Percentiles rank a stretch among this genome's conserved stretches.
These are phyloP conservation scores for Pluvianellus socialis DNA, from an alignment of 2,113 vertebrate species.

Conservation along the genomic window DNA sequence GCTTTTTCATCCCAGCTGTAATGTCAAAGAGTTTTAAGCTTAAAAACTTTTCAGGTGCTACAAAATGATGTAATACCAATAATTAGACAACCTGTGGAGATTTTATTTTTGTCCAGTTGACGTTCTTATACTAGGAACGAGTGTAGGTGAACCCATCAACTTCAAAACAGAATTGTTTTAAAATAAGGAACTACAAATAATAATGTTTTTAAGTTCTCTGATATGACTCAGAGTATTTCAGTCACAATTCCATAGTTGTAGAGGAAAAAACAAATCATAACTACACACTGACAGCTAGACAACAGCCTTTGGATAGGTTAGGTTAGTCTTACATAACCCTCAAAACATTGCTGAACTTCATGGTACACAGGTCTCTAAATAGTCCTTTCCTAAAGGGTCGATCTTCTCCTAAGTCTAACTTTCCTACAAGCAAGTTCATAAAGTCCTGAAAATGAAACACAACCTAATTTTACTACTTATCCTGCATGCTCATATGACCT, in stretches of 20 bases:
- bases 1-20: background rate
- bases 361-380: background rate
- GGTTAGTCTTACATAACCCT: background rate
- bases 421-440: background rate
- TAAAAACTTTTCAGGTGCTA: background rate
- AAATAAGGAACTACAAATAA: background rate
- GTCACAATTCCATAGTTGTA: background rate
- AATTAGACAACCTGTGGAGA: background rate
- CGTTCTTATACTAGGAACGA: accelerated
- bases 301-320: background rate
- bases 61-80: background rate
- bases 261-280: background rate
- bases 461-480: background rate
- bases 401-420: background rate
- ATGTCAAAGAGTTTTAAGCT: background rate
- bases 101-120: background rate
- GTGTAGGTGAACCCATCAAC: background rate
- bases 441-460: background rate
- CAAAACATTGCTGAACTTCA: background rate
- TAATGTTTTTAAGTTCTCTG: background rate
- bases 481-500: background rate
- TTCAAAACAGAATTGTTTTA: background rate
- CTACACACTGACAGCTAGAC: background rate
- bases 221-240: background rate
- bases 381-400: background rate